phyloP scores from a whole-genome alignment of 2,888 invertebrate genomes.

The Nipponacmea schrenckii region DNA sequence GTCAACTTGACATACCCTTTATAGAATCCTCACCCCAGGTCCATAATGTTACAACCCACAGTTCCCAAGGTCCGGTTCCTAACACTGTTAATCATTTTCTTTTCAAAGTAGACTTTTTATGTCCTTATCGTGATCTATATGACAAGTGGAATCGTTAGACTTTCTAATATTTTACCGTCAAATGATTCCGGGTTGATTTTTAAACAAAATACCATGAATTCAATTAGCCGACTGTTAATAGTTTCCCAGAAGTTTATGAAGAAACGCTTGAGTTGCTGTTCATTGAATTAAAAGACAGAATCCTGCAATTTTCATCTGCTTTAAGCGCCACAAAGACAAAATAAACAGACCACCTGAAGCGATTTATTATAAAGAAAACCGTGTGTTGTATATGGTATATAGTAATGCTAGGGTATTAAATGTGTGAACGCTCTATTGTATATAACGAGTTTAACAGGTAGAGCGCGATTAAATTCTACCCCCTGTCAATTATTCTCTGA shows the following conservation, averaged over 20 bases:
- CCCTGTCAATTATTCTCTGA: too few species aligned
- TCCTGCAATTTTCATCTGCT: neutral
- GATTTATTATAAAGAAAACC: neutral
- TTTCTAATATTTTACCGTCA: neutral
- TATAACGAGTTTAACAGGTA: neutral
- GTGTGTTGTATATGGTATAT: neutral
- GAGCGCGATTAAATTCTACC: neutral
- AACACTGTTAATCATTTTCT: too few species aligned
- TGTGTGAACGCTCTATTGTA: neutral
- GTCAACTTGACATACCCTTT: too few species aligned
- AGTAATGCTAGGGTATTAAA: too few species aligned
- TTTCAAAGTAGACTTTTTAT: too few species aligned
- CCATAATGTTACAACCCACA: too few species aligned
- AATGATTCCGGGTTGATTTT: neutral
- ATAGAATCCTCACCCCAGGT: too few species aligned
- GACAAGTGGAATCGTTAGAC: too few species aligned
- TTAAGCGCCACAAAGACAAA: neutral
- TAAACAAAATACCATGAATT: neutral
- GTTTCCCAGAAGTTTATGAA: neutral
- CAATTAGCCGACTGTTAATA: neutral
- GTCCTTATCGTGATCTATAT: too few species aligned
- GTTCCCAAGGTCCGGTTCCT: too few species aligned
- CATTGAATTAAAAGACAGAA: neutral
- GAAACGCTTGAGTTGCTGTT: conserved; percentile 5
- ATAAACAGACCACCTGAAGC: conserved; percentile 6